Percentiles rank a stretch among this genome's conserved stretches.
Evolutionary conservation across 2,113 vertebrate genomes (phyloP).

Genomic region (Uropsilus gracilis): DNA sequence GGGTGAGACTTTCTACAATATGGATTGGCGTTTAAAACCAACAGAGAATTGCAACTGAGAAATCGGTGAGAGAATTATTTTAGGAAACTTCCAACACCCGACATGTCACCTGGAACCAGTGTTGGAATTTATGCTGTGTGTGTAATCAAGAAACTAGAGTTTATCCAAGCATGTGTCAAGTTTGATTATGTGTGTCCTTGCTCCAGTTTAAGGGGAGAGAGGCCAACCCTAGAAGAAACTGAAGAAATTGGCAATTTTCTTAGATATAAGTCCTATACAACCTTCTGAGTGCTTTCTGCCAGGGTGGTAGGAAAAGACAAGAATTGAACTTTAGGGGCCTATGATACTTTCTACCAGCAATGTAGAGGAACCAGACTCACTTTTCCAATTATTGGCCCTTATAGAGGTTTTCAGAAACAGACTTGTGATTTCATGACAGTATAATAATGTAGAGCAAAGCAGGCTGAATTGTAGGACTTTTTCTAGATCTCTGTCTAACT

Average conservation of each 20-base stretch:
- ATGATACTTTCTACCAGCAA: background rate
- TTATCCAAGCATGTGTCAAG: constrained; percentile 17
- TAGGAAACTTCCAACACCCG: constrained; percentile 14
- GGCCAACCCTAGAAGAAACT: background rate
- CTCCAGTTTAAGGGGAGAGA: background rate
- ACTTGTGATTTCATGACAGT: background rate
- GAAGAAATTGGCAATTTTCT: background rate
- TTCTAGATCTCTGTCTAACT: background rate
- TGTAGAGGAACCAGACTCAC: background rate
- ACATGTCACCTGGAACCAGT: constrained; percentile 1
- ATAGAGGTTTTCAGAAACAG: background rate
- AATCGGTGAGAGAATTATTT: constrained; percentile 30
- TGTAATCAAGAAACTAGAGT: constrained; percentile 48
- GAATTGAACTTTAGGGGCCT: background rate
- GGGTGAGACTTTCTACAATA: background rate
- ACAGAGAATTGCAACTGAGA: constrained; percentile 39
- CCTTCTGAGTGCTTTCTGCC: background rate
- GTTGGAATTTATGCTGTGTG: constrained; percentile 46
- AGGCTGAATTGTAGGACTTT: background rate
- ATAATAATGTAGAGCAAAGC: no score
- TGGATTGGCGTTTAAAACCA: constrained; percentile 38
- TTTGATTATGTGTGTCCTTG: constrained; percentile 17
- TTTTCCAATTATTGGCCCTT: background rate
- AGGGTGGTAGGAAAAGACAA: background rate
- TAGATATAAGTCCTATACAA: background rate